Percentiles rank a stretch among this genome's conserved stretches.
phyloP scores from a whole-genome alignment of 2,888 invertebrate species.

The Platycheirus rosarum region DNA sequence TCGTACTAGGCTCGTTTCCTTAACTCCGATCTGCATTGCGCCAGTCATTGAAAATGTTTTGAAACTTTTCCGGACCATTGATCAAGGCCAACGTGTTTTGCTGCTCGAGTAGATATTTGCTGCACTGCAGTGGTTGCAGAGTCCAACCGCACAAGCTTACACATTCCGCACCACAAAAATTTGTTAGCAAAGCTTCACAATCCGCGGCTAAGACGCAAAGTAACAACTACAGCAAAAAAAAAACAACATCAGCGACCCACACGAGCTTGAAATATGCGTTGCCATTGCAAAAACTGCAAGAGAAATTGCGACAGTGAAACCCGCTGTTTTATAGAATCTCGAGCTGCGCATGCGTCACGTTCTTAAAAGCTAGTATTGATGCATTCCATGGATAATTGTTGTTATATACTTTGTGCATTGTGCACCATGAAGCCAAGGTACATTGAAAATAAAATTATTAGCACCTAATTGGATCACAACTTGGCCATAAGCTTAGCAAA shows the following conservation, averaged over 20 bases:
- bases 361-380: slow-evolving; percentile 39
- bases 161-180: slow-evolving; percentile 49
- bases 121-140: slow-evolving; percentile 45
- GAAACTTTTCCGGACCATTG: slow-evolving; percentile 81
- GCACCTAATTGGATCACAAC: slow-evolving; percentile 34
- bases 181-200: slow-evolving; percentile 43
- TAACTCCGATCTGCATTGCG: not conserved
- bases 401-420: not conserved
- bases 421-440: slow-evolving; percentile 9
- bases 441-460: slow-evolving; percentile 32
- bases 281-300: slow-evolving; percentile 30
- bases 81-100: slow-evolving; percentile 82
- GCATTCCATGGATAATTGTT: slow-evolving; percentile 26
- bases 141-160: slow-evolving; percentile 56
- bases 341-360: slow-evolving; percentile 48
- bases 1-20: not conserved
- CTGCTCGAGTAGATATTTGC: slow-evolving; percentile 29
- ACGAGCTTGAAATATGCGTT: slow-evolving; percentile 63
- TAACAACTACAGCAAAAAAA: not conserved
- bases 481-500: slow-evolving; percentile 24
- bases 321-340: slow-evolving; percentile 34
- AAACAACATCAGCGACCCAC: slow-evolving; percentile 40
- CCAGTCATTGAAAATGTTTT: slow-evolving; percentile 67
- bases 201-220: slow-evolving; percentile 8
- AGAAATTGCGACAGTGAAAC: slow-evolving; percentile 47